Base-by-base conservation (phyloP, 2,797 vertebrate genomes). In the Acanthurus tractus region DNA sequence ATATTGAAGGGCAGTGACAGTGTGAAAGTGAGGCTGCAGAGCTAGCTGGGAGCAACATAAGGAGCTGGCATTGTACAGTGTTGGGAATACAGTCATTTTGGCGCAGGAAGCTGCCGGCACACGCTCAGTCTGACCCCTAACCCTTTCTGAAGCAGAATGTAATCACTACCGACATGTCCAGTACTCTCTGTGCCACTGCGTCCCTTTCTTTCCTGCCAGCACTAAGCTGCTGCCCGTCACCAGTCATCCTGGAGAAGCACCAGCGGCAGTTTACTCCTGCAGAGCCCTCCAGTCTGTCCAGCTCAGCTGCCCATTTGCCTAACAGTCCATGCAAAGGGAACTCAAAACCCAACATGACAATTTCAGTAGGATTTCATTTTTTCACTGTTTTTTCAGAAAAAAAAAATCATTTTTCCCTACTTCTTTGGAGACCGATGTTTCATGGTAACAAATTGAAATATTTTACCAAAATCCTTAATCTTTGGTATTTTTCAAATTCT, bases 91-190 rank as follows among this genome's bases (percentile, higher is more conserved):
- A 76, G 44, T 84, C 45, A 42, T 62, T 78, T 53, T 82, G 61
- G 84, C 48, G 3, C 70, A 68, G 70, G 57, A 74, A 56, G 71
- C 82, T 53, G 72, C 58, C 45, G 2, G 63, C 80, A 72, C 78
- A 72, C 63, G 38, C 76, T 84, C 73, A 36, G 18, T 25, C 65
- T 78, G 86, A 91, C 90, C 87, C 40, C 63, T 90, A 89, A 89
- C 89, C 88, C 69, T 53, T 46, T 69, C 67, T 67, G 71, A 78
- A 83, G 78, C 72, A 50, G 78, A 90, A 82, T 70, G 79, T 91
- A 92, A 94, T 92, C 69, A 71, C 65, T 76, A 70, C 70, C 38
- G 88, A 92, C 89, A 63, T 79, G 83, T 79, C 73, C 80, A 87
- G 86, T 78, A 70, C 82, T 88, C 78, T 81, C 70, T 79, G 69